Evolutionary conservation across 2,113 vertebrate genomes (phyloP).

Genomic region (Hydropotes inermis): DNA sequence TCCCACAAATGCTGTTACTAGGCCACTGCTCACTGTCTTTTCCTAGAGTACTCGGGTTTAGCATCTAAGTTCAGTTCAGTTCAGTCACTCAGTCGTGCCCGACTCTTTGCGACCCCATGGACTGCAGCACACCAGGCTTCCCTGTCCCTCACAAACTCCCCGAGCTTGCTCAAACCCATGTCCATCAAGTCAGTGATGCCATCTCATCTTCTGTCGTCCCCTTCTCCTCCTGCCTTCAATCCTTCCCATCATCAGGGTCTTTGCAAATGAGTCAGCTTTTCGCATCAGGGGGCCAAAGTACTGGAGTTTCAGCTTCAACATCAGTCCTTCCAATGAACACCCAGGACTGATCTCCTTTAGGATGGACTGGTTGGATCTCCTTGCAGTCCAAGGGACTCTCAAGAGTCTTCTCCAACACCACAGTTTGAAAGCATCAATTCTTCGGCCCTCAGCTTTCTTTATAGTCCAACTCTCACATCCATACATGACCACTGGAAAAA

Average conservation of each 20-base stretch:
- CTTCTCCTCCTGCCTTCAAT: neutral
- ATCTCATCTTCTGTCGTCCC: neutral
- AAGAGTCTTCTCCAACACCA: neutral
- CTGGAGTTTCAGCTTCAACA: neutral
- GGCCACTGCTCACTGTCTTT: neutral
- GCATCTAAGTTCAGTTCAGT: neutral
- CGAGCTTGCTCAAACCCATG: neutral
- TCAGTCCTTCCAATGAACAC: neutral
- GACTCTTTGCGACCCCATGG: neutral
- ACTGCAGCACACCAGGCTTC: neutral
- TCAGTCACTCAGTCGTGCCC: accelerated
- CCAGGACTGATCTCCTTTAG: neutral
- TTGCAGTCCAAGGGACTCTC: neutral
- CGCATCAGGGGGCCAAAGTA: neutral
- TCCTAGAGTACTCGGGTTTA: neutral
- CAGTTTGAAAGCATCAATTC: neutral
- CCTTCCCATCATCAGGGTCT: neutral
- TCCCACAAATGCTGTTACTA: neutral
- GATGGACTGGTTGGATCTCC: neutral
- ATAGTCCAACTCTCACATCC: neutral
- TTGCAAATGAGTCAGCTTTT: neutral
- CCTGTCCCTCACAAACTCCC: neutral
- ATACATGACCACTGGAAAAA: neutral
- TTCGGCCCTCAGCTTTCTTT: neutral
- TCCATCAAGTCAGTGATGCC: neutral